Evolutionary conservation across 2,797 vertebrate species (phyloP), one percentile per base, ranked within the genome.

Genomic region (Poecilia gillii): DNA sequence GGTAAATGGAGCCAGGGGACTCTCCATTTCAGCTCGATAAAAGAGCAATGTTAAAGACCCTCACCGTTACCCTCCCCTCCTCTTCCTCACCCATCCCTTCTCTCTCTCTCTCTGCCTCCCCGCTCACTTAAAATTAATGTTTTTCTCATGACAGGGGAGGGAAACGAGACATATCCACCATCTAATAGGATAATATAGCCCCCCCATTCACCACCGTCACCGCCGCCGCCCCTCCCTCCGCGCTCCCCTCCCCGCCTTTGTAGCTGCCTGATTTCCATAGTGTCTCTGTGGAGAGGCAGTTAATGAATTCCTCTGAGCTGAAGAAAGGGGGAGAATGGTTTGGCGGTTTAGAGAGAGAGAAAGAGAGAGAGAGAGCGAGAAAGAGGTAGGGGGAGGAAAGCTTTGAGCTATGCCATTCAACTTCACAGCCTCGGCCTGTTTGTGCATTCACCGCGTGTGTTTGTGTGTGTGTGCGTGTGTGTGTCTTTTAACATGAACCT

Each of bases 1-100:
- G 97, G 97, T 98, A 98, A 98, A 97, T 97, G 97, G 97, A 97
- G 97, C 97, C 97, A 97, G 96, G 97, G 97, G 97, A 99, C 97
- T 97, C 97, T 97, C 96, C 96, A 97, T 97, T 95, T 97, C 97
- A 97, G 97, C 96, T 97, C 96, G 96, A 98, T 98, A 97, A 97
- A 95, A 94, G 98, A 97, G 97, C 96, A 97, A 96, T 95, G 96
- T 94, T 94, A 94, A 94, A 94, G 91, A 93, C 92, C 92, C 92
- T 92, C 92, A 91, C 92, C 84, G 87, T 83, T 78, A 62, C 76
- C 43, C 89, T 62, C 75, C 72, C 55, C 82, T 73, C 87, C 55
- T 53, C 23, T 53, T 53, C 51, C 51, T 53, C 83, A 45, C 88
- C 51, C 75, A 9, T 66, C 6, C 85, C 20, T 84, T 73, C 78